Conservation (phyloP, 2,888 invertebrate species). For the Gryllus longicercus region DNA sequence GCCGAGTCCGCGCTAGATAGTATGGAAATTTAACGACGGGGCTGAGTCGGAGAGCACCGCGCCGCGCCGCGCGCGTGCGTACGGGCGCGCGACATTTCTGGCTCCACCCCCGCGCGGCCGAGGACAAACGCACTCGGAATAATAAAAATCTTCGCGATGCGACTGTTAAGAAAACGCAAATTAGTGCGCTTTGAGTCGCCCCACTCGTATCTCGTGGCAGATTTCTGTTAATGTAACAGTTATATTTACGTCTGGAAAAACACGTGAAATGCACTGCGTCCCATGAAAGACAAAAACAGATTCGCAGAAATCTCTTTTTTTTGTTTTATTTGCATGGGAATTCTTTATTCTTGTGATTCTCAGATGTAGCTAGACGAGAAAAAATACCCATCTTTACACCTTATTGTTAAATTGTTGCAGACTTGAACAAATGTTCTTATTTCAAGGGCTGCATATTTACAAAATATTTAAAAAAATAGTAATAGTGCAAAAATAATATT, state of each 20-base stretch:
- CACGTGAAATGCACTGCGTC: background rate
- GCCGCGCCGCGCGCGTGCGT: too few relatives aligned
- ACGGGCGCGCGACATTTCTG: background rate
- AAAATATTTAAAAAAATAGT: too few relatives aligned
- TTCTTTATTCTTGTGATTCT: background rate
- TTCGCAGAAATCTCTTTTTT: background rate
- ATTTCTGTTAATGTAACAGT: background rate
- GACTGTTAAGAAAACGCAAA: slow-evolving; percentile 17
- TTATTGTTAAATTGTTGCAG: too few relatives aligned
- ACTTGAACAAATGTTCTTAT: too few relatives aligned
- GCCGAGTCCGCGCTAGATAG: background rate
- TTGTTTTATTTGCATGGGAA: too few relatives aligned
- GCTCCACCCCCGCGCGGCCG: background rate
- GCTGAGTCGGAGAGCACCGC: background rate
- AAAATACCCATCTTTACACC: too few relatives aligned
- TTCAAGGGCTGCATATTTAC: too few relatives aligned
- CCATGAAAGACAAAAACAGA: slow-evolving; percentile 1
- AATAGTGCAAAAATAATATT: too few relatives aligned
- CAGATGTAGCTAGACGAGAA: too few relatives aligned
- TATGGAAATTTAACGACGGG: slow-evolving; percentile 17
- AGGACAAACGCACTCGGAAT: slow-evolving; percentile 17
- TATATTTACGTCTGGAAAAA: slow-evolving; percentile 17
- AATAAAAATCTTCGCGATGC: slow-evolving; percentile 9
- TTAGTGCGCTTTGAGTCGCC: slow-evolving; percentile 5
- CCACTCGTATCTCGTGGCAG: background rate